These are phyloP conservation scores for Cygnus buccinator DNA, from an alignment of 2,113 vertebrate genomes.

Conservation along the genomic window DNA sequence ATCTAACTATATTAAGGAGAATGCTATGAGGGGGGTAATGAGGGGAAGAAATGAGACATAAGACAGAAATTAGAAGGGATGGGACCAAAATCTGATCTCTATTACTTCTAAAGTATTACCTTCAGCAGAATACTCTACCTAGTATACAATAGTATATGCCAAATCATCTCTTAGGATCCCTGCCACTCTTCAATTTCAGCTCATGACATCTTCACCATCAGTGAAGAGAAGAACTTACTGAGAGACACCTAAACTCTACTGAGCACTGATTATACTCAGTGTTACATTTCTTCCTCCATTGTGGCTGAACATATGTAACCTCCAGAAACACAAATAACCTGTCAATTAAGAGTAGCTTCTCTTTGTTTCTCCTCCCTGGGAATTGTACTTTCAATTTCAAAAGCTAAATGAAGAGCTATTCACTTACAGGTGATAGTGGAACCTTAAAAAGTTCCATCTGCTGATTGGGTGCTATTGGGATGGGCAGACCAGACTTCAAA, in stretches of 20 bases:
- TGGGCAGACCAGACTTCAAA: background rate
- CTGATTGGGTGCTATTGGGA: background rate
- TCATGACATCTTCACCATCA: background rate
- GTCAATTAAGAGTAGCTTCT: rapidly evolving
- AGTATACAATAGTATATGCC: background rate
- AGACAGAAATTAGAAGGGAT: background rate
- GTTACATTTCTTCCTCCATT: background rate
- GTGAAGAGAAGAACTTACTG: background rate
- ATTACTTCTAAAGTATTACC: background rate
- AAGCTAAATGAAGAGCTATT: background rate
- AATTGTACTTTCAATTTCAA: background rate
- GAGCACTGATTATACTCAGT: background rate
- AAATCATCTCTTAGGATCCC: background rate
- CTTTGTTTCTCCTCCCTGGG: background rate
- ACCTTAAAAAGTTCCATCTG: background rate
- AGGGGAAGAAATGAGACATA: background rate
- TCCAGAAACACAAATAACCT: background rate
- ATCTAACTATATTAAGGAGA: background rate
- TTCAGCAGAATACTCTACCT: background rate
- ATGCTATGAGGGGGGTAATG: background rate
- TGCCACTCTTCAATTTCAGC: background rate
- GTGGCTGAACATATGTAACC: background rate
- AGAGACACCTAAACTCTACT: background rate
- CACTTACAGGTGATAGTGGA: background rate
- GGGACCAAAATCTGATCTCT: background rate